Base-by-base conservation (phyloP, 1,140 invertebrate genomes). In the Drosophila murphyi region DNA sequence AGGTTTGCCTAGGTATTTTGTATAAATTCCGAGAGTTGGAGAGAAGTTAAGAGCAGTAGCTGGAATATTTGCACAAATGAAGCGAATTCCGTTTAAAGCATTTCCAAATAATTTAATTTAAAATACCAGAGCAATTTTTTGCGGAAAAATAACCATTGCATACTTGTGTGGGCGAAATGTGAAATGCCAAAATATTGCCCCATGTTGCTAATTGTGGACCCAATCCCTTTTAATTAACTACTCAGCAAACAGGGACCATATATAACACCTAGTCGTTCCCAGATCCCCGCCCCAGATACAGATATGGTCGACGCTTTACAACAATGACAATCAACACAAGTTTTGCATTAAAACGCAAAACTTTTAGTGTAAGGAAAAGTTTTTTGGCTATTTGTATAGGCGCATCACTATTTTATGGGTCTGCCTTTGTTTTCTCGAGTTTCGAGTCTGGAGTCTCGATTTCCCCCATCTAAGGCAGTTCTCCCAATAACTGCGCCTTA, bases 301-400 rank as follows among this genome's bases (percentile, higher is more conserved):
- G 20, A 20, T 20, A 20, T 20, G 20, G 20, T 20, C 20, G 20
- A 20, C 20, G 67, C 78, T 62, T 61, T 54, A 59, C 52, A 64
- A 86, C 82, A 86, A 83, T 73, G 68, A 68, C 69, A 71, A 52
- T 64, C 76, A 77, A 87, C 82, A 89, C 72, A 77, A 83, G 82
- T 87, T 87, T 89, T 89, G 85, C 83, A 87, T 89, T 83, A 89
- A 80, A 83, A 69, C 85, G 69, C 29, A 87, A 87, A 87, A 69
- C 89, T 87, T 89, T 72, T 65, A 78, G 54, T 52, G 79, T 45
- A 65, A 52, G 47, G 51, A 72, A 87, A 87, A 87, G 62, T 87
- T 87, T 87, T 87, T 83, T 43, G 47, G 55, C 69, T 89, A 85
- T 89, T 89, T 87, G 85, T 89, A 80, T 89, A 89, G 85, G 72